Evolutionary conservation across 1,140 invertebrate species (phyloP).

Genomic region (fruit fly (Drosophila melanogaster)): DNA sequence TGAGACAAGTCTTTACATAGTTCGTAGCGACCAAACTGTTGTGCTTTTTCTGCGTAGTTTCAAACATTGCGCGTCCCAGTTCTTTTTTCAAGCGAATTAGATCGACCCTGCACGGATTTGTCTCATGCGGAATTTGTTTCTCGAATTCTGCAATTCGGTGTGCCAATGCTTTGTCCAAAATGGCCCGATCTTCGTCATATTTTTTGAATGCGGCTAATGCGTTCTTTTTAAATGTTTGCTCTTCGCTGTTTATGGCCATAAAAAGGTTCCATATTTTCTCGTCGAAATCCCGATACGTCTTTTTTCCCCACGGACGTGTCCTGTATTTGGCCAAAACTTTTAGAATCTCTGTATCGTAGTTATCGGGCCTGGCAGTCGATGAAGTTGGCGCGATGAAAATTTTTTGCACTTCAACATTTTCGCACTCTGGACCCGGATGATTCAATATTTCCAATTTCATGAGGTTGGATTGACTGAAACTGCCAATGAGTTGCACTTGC

Average conservation of each 20-base stretch:
- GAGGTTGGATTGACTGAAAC: not conserved
- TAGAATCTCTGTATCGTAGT: not conserved
- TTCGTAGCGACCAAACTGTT: not conserved
- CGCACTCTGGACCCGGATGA: not conserved
- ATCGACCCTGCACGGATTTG: not conserved
- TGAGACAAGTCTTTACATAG: not conserved
- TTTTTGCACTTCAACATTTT: not conserved
- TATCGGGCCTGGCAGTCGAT: not conserved
- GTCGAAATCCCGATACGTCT: conserved; percentile 1
- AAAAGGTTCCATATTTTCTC: conserved; percentile 5
- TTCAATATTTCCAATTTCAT: conserved; percentile 4
- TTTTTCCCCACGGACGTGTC: not conserved
- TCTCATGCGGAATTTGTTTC: not conserved
- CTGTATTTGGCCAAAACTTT: not conserved
- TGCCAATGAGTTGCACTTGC: not conserved
- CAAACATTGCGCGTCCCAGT: not conserved
- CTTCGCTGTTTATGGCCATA: not conserved
- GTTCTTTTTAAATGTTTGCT: not conserved
- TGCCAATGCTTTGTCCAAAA: conserved; percentile 1
- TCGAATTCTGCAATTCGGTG: not conserved
- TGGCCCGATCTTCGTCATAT: not conserved
- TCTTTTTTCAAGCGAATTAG: not conserved
- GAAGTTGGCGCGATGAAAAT: not conserved
- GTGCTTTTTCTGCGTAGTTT: not conserved
- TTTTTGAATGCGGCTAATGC: not conserved